A percentile compares a stretch with the other conserved stretches of the same genome.
These are phyloP conservation scores for Noctua fimbriata DNA, from an alignment of 2,888 invertebrate species.

Conservation along the genomic window DNA sequence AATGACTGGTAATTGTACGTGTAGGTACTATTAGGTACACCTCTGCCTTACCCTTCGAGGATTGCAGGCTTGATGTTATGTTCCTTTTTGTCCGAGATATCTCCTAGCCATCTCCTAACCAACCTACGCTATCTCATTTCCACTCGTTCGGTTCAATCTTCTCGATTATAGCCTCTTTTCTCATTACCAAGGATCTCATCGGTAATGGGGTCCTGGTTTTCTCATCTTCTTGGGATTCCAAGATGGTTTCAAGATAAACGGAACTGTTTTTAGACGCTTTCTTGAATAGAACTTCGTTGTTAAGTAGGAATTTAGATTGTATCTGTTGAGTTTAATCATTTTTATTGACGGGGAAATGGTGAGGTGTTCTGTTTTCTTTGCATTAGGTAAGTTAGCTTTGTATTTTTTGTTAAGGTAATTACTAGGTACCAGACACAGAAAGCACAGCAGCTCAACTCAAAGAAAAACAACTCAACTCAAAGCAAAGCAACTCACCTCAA, in stretches of 20 bases:
- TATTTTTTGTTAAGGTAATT: not conserved
- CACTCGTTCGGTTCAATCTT: not conserved
- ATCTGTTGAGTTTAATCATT: constrained; percentile 7
- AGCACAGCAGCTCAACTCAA: too few species aligned
- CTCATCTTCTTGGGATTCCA: constrained; percentile 32
- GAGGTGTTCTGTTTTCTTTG: not conserved
- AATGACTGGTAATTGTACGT: too few species aligned
- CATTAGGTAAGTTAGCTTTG: constrained; percentile 6
- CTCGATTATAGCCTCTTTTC: constrained; percentile 11
- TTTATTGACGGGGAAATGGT: constrained; percentile 3
- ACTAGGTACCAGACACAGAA: too few species aligned
- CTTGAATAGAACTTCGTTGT: not conserved
- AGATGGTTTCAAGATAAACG: constrained; percentile 43
- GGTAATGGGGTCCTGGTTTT: constrained; percentile 45
- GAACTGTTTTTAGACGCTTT: constrained; percentile 15
- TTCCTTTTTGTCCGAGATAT: not conserved
- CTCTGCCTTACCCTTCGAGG: not conserved
- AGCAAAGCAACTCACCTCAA: too few species aligned
- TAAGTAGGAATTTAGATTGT: not conserved
- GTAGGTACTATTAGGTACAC: not conserved
- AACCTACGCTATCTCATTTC: not conserved
- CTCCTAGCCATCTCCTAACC: not conserved
- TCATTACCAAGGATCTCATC: constrained; percentile 35
- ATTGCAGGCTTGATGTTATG: not conserved
- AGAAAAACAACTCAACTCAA: too few species aligned